Base-by-base conservation (phyloP, 30 jellyfish, hydroid and myxozoan species). In the Phacellophora camtschatica region DNA sequence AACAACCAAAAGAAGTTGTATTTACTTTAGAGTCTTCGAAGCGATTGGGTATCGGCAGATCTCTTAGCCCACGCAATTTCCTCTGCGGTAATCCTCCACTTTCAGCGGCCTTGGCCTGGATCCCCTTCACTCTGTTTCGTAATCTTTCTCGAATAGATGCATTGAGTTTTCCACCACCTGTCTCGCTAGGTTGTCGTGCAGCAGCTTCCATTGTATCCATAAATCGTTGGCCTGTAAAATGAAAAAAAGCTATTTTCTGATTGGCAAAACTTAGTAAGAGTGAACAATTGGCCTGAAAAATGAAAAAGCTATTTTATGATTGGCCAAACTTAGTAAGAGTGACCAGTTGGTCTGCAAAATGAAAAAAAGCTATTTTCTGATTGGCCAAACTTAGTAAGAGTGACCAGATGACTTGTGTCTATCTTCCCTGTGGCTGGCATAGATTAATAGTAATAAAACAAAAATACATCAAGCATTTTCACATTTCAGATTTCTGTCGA, bases 61-160 rank as follows among this genome's bases (percentile, higher is more conserved):
- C 98, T 30, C 95, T 71, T 46, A 90, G 46, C 27, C 96, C 96
- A 32, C 96, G 72, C 36, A 90, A 36, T 71, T 90, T 90, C 46
- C 98, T 71, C 24, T 81, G 89, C 20, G 84, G 87, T 32, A 77
- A 35, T 11, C 81, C 82, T 32, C 54, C 86, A 23, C 46, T 55
- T 27, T 56, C 79, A 10, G 70, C 86, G 4, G 87, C 42, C 61
- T 33, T 54, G 2, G 87, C 95, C 11, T 83, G 95, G 63, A 69
- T 55, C 0, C 95, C 95, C 49, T 73, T 85, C 70, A 92, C 96
- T 35, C 94, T 95, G 66, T 61, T 85, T 12, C 96, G 85, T 39
- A 92, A 78, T 54, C 97, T 68, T 59, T 92, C 98, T 73, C 88
- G 81, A 27, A 92, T 82, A 11, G 98, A 92, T 31, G 88, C 84